These are phyloP conservation scores for Ceratotherium simum DNA, from an alignment of 2,113 vertebrate genomes.

Conservation along the genomic window DNA sequence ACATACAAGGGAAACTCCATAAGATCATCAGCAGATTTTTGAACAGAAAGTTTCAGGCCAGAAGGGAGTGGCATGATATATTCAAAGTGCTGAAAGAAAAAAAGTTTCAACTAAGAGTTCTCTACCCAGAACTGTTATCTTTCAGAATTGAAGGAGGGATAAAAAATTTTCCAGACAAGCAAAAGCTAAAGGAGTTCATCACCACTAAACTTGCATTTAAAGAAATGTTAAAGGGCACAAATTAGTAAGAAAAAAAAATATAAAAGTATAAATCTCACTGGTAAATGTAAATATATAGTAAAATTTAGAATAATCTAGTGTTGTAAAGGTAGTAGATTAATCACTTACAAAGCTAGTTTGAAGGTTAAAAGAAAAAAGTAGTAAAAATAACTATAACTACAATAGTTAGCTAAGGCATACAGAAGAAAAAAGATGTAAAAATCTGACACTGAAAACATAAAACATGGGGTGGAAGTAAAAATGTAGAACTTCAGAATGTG, in stretches of 20 bases:
- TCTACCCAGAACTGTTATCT: neutral
- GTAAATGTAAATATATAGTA: neutral
- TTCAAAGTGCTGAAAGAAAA: neutral
- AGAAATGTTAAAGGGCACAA: neutral
- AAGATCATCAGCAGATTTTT: neutral
- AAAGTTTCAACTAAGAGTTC: too few species aligned
- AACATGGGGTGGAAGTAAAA: neutral
- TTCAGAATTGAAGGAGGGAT: neutral
- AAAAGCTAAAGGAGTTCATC: neutral
- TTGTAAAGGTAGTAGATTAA: neutral
- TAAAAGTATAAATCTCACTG: neutral
- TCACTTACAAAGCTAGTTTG: neutral
- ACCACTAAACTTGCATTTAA: neutral
- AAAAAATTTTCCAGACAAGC: neutral
- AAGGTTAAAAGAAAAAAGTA: neutral
- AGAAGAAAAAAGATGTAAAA: neutral
- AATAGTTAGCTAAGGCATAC: neutral
- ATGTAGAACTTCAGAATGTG: neutral
- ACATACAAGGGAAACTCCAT: neutral
- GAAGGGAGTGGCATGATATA: neutral
- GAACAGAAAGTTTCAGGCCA: neutral
- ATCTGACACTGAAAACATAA: neutral
- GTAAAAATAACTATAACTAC: neutral
- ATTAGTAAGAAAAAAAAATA: neutral
- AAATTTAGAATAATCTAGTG: neutral